These are phyloP conservation scores for Eilema caniola DNA, from an alignment of 2,888 invertebrate species.

Conservation along the genomic window DNA sequence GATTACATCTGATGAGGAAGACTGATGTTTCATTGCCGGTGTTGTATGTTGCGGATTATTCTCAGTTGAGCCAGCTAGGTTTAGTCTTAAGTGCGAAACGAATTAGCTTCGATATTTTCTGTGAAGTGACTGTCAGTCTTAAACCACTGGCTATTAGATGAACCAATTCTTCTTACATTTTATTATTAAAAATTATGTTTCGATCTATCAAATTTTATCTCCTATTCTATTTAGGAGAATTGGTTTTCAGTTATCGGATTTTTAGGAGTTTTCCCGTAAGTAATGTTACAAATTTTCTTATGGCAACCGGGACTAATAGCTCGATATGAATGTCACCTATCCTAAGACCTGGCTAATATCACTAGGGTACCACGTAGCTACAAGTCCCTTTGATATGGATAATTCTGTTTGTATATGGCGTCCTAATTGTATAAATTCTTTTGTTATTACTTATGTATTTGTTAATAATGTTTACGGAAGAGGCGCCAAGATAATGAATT, in stretches of 20 bases:
- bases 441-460: constrained; percentile 26
- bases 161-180: too few relatives aligned
- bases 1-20: constrained; percentile 63
- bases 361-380: not conserved
- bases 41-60: constrained; percentile 24
- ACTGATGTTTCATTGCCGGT: constrained; percentile 29
- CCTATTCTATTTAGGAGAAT: too few relatives aligned
- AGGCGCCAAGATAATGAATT: constrained; percentile 37
- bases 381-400: constrained; percentile 36
- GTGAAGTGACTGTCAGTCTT: not conserved
- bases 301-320: too few relatives aligned
- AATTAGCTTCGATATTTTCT: not conserved
- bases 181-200: too few relatives aligned
- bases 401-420: constrained; percentile 33
- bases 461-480: constrained; percentile 37
- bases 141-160: too few relatives aligned
- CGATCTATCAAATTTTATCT: too few relatives aligned
- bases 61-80: not conserved
- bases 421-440: constrained; percentile 36
- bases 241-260: too few relatives aligned
- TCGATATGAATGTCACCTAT: too few relatives aligned
- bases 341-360: too few relatives aligned
- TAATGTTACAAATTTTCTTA: too few relatives aligned
- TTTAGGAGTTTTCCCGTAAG: too few relatives aligned
- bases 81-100: not conserved